Conservation (phyloP, 2,797 vertebrate genomes). For the Amblyopsis hoosieri region DNA sequence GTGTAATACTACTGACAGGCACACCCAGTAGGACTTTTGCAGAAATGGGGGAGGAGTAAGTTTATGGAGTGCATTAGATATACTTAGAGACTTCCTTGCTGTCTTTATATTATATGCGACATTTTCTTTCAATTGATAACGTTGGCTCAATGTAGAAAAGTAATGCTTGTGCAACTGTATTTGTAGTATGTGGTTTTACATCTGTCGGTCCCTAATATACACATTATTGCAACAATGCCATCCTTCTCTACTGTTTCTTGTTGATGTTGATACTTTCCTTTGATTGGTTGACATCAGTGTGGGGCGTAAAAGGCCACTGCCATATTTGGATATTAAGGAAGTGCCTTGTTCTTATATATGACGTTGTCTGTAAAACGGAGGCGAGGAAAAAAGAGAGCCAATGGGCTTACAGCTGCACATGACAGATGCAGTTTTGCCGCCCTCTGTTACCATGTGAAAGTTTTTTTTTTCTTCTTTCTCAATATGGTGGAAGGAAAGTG, state of each 20-base stretch:
- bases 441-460: slow-evolving; percentile 82
- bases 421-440: slow-evolving; percentile 65
- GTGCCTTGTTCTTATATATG: slow-evolving; percentile 53
- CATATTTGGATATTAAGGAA: slow-evolving; percentile 79
- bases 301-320: slow-evolving; percentile 70
- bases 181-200: slow-evolving; percentile 8
- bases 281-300: slow-evolving; percentile 70
- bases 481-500: slow-evolving; percentile 46
- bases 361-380: slow-evolving; percentile 70
- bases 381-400: slow-evolving; percentile 69
- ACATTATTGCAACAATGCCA: slow-evolving; percentile 50
- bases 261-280: slow-evolving; percentile 76
- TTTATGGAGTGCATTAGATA: neutral
- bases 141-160: neutral
- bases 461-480: slow-evolving; percentile 26
- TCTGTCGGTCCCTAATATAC: slow-evolving; percentile 38
- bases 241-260: slow-evolving; percentile 73
- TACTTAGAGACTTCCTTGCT: neutral
- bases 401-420: slow-evolving; percentile 58
- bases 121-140: neutral
- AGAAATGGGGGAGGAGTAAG: slow-evolving; percentile 38
- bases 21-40: slow-evolving; percentile 6
- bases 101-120: neutral
- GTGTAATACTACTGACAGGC: slow-evolving; percentile 3
- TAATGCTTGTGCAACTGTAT: slow-evolving; percentile 3